Conservation (phyloP, 2,888 invertebrate species). For the Netelia inedita region DNA sequence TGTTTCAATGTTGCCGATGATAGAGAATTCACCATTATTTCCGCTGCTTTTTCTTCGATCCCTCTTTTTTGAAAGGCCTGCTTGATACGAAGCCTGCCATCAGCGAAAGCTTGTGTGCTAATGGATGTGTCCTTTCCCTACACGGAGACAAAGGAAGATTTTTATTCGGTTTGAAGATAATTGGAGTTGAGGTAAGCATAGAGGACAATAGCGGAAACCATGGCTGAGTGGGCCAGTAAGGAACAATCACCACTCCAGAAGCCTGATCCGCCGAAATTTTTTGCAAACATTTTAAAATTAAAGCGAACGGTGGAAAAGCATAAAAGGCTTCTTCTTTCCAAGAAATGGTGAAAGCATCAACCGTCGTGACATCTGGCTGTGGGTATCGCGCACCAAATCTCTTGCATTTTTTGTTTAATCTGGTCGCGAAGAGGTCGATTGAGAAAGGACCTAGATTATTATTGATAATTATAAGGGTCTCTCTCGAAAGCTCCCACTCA, state of each 20-base stretch:
- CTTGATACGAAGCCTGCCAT: not conserved
- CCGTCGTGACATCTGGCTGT: conserved; percentile 12
- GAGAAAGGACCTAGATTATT: conserved; percentile 1
- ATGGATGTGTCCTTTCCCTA: conserved; percentile 70
- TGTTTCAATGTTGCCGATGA: conserved; percentile 31
- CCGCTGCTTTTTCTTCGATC: conserved; percentile 21
- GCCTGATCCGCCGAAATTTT: not conserved
- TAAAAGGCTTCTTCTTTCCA: conserved; percentile 21
- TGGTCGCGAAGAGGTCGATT: conserved; percentile 11
- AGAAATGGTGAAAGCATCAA: conserved; percentile 6
- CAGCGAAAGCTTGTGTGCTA: conserved; percentile 24
- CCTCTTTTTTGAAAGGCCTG: conserved; percentile 52
- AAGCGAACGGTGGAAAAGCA: not conserved
- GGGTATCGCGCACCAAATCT: conserved; percentile 19
- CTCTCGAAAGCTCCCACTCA: conserved; percentile 57
- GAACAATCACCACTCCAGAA: not conserved
- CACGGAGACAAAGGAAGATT: conserved; percentile 67
- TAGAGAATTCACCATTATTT: conserved; percentile 41
- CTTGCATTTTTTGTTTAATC: conserved; percentile 18
- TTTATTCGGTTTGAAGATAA: conserved; percentile 65
- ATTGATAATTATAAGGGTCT: conserved; percentile 25
- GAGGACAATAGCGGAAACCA: conserved; percentile 31
- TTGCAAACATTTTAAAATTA: not conserved
- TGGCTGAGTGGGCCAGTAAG: conserved; percentile 61
- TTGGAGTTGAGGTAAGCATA: conserved; percentile 47